Conservation (phyloP, 2,888 invertebrate genomes). For the Chaitophorus viminalis region DNA sequence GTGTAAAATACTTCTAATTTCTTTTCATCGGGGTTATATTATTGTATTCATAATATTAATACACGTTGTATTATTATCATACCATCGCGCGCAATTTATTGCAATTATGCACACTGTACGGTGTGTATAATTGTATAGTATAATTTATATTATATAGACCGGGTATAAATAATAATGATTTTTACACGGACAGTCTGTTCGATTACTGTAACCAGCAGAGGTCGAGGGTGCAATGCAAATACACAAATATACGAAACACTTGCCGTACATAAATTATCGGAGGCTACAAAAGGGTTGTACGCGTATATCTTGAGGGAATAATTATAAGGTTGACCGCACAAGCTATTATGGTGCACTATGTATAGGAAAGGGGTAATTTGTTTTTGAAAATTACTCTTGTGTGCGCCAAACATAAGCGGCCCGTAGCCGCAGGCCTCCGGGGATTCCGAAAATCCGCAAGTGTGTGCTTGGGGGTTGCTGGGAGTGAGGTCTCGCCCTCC, state of each 20-base stretch:
- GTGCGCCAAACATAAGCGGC: slow-evolving; percentile 48
- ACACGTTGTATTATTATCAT: background rate
- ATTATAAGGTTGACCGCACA: slow-evolving; percentile 62
- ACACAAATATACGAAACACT: slow-evolving; percentile 45
- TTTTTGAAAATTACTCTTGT: slow-evolving; percentile 60
- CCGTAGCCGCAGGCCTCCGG: slow-evolving; percentile 31
- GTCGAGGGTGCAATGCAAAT: slow-evolving; percentile 38
- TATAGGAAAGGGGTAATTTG: slow-evolving; percentile 56
- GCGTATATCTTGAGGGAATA: slow-evolving; percentile 60
- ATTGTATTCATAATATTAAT: background rate
- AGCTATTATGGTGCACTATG: slow-evolving; percentile 42
- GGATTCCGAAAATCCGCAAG: slow-evolving; percentile 46
- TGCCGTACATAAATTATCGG: slow-evolving; percentile 57
- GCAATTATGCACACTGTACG: background rate
- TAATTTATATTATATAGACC: background rate
- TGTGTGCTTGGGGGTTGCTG: background rate
- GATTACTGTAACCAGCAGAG: slow-evolving; percentile 20
- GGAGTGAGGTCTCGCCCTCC: slow-evolving; percentile 29
- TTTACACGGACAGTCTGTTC: slow-evolving; percentile 32
- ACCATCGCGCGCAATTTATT: background rate
- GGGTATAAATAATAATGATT: background rate
- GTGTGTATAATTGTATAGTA: background rate
- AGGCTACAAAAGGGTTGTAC: slow-evolving; percentile 49
- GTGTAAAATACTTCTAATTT: background rate
- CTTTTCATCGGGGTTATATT: background rate